These are phyloP conservation scores for Marronus borbonicus DNA, from an alignment of 2,888 invertebrate genomes.

Conservation along the genomic window DNA sequence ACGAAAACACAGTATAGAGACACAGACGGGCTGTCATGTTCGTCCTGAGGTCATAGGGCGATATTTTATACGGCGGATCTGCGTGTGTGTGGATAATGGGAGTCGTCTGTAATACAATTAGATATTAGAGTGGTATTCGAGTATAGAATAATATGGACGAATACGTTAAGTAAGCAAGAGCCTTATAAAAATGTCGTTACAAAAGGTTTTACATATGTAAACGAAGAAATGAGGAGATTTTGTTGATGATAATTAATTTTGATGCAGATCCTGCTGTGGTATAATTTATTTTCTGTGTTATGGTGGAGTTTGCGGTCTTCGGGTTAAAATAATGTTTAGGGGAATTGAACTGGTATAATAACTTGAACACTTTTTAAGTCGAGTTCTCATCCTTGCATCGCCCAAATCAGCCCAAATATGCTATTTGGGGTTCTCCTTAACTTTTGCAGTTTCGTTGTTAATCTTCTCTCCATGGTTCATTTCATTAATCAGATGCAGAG, in stretches of 20 bases:
- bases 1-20: slow-evolving; percentile 14
- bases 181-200: slow-evolving; percentile 8
- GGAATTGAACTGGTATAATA: no score
- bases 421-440: no score
- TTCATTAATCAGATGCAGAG: no score
- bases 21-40: slow-evolving; percentile 14
- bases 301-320: no score
- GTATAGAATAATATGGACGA: neutral
- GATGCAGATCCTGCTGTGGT: neutral
- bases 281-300: neutral
- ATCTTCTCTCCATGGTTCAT: no score
- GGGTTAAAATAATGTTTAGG: no score
- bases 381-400: no score
- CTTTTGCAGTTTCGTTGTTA: no score
- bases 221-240: neutral
- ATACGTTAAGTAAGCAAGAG: neutral
- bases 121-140: neutral
- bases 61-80: slow-evolving; percentile 2
- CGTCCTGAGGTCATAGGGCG: slow-evolving; percentile 17
- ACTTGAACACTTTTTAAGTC: no score
- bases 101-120: slow-evolving; percentile 2
- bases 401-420: no score
- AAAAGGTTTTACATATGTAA: slow-evolving; percentile 11
- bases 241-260: slow-evolving; percentile 9
- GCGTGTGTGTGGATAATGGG: slow-evolving; percentile 11